Evolutionary conservation across 2,888 invertebrate species (phyloP).

Genomic region (Scaptomyza parva): DNA sequence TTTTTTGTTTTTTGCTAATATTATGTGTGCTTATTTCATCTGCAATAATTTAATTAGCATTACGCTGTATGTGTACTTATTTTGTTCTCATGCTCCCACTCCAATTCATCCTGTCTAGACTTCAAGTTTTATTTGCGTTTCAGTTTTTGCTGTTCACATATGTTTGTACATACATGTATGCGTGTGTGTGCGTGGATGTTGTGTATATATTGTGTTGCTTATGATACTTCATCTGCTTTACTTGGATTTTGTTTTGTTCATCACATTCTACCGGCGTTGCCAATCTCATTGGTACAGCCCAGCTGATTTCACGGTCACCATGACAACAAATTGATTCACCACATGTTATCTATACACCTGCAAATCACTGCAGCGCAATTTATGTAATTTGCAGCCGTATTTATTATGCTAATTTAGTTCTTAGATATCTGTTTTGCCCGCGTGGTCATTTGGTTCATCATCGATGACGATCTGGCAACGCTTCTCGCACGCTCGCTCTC

Average conservation of each 20-base stretch:
- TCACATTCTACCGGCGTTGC: constrained; percentile 55
- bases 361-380: constrained; percentile 2
- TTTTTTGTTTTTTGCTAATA: constrained; percentile 14
- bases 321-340: constrained; percentile 2
- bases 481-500: constrained; percentile 45
- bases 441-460: background rate
- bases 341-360: background rate
- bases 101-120: constrained; percentile 21
- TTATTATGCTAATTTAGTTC: background rate
- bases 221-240: constrained; percentile 48
- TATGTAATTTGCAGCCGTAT: background rate
- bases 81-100: constrained; percentile 21
- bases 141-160: constrained; percentile 49
- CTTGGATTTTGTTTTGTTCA: constrained; percentile 66
- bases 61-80: constrained; percentile 30
- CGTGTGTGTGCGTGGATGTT: constrained; percentile 5
- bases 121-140: constrained; percentile 38
- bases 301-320: constrained; percentile 25
- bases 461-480: constrained; percentile 60
- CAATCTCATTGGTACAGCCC: constrained; percentile 9
- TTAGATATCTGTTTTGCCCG: background rate
- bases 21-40: constrained; percentile 42
- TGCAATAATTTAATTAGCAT: constrained; percentile 65
- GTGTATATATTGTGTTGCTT: constrained; percentile 44
- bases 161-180: constrained; percentile 33